phyloP scores from a whole-genome alignment of 2,113 vertebrate species.

The Egretta garzetta region DNA sequence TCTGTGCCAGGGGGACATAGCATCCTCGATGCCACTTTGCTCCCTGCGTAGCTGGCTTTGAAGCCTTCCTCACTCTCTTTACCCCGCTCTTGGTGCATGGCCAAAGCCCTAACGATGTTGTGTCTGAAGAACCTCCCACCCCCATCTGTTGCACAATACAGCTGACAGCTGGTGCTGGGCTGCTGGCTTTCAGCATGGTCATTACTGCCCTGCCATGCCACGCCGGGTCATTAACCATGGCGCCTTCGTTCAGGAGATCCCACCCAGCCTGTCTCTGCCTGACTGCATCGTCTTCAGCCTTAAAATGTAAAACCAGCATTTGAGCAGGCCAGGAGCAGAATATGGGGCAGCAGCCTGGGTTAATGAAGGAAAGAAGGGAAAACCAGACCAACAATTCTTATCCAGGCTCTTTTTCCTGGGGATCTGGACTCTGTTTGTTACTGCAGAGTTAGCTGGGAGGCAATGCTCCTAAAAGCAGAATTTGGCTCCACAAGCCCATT shows the following conservation, averaged over 20 bases:
- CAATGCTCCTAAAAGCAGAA: background rate
- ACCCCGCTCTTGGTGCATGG: background rate
- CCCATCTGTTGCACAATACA: slow-evolving; percentile 44
- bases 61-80: background rate
- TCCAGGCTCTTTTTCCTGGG: background rate
- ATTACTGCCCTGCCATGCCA: background rate
- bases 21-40: background rate
- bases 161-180: slow-evolving; percentile 52
- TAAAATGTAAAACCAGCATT: background rate
- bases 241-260: slow-evolving; percentile 23
- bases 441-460: background rate
- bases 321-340: background rate
- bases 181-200: slow-evolving; percentile 50
- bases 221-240: background rate
- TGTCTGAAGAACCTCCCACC: slow-evolving; percentile 59
- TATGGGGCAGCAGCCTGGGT: background rate
- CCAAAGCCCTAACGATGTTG: slow-evolving; percentile 52
- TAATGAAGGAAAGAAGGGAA: background rate
- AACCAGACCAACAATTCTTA: background rate
- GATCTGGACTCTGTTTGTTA: background rate
- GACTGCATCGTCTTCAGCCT: background rate
- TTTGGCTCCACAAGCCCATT: background rate
- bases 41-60: background rate
- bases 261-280: background rate
- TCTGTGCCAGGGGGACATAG: rapidly evolving